phyloP scores from a whole-genome alignment of 1,140 invertebrate genomes.

The Drosophila kepulauana region DNA sequence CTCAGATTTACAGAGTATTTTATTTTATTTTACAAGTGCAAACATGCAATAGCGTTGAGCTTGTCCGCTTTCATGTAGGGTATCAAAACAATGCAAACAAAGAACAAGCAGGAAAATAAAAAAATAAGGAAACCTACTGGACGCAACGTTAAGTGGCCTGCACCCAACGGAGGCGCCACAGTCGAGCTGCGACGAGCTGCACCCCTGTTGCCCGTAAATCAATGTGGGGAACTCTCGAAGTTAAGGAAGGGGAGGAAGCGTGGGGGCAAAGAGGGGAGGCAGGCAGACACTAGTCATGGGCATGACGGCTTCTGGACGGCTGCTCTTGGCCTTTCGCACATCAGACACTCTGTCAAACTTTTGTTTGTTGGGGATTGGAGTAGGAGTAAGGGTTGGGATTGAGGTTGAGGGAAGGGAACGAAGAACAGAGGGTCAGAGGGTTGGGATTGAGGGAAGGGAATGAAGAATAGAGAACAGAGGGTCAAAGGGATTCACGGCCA shows the following conservation, averaged over 20 bases:
- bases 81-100: conserved; percentile 24
- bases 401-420: too few relatives aligned
- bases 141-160: conserved; percentile 68
- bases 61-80: conserved; percentile 8
- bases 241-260: not conserved
- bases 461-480: too few relatives aligned
- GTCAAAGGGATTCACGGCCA: conserved; percentile 21
- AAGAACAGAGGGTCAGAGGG: too few relatives aligned
- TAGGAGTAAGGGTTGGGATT: not conserved
- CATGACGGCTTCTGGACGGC: conserved; percentile 48
- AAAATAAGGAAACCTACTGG: conserved; percentile 10
- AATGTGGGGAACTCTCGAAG: conserved; percentile 57
- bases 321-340: conserved; percentile 79
- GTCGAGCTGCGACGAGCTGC: not conserved
- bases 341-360: conserved; percentile 79
- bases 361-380: conserved; percentile 53
- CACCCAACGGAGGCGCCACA: conserved; percentile 23
- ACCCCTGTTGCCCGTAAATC: conserved; percentile 57
- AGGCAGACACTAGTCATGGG: conserved; percentile 30
- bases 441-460: too few relatives aligned
- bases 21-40: too few relatives aligned
- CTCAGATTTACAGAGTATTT: not conserved
- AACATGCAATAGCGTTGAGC: too few relatives aligned
- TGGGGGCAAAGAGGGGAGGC: too few relatives aligned
- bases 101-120: conserved; percentile 17